Base-by-base conservation (phyloP, 2,113 vertebrate species). In the Poeciliopsis prolifica region DNA sequence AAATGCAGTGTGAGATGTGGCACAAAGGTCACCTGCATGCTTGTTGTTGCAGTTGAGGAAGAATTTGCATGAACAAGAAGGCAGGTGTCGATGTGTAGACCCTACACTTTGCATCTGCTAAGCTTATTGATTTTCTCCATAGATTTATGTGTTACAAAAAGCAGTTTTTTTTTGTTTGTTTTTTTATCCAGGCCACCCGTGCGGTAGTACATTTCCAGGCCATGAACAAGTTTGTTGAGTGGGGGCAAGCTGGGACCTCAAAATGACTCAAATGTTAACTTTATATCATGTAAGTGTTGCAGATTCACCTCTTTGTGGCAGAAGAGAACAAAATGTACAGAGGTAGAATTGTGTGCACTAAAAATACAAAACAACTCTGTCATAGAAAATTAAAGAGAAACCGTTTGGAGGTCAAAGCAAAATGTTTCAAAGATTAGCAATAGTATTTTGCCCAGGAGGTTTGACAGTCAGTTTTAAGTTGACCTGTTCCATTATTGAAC, bases 21-120 rank as follows among this genome's bases (percentile, higher is more conserved):
- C 75, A 42, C 78, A 85, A 86, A 92, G 89, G 86, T 88, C 82
- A 77, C n/a, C 62, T 0, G 24, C 72, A 86, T 17, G 12, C 69
- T 75, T 28, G 28, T 67, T 80, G 74, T 62, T 66, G 67, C 83
- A 72, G 66, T 83, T 61, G 51, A 33, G 73, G 51, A 79, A 80
- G 64, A 14, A 76, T 61, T 24, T 69, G 81, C 80, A 80, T 83
- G 65, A 72, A 26, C 69, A 68, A 70, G 54, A 35, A 22, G 73
- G 79, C 61, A 48, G 0, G 63, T 60, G 61, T 30, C 9, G 11
- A 68, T 44, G 77, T 33, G 63, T 61, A 70, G 74, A 86, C 81
- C 86, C 81, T 77, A 72, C 30, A 42, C 77, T 74, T 37, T 51
- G 33, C 44, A 84, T 75, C 69, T 4, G 14, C 19, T 19, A 40